Evolutionary conservation across 2,888 invertebrate species (phyloP), one percentile per base, ranked within the genome.

Genomic region (Sarcophaga caerulescens): DNA sequence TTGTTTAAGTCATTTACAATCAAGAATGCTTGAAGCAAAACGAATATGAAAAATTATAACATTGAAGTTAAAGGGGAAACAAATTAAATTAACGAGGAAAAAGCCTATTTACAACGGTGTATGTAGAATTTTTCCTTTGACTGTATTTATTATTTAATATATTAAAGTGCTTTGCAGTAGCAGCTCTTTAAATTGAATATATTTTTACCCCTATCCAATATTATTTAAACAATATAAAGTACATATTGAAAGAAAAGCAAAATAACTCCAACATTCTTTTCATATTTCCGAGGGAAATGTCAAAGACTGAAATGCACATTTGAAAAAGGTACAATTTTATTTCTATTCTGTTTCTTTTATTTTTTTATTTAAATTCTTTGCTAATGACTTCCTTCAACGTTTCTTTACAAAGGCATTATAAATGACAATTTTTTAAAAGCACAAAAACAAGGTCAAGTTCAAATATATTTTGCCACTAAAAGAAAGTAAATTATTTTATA

Each of bases 361-460:
- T 35, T 35, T 52, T 17, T 52, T 52, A 52, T 52, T 25, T 4
- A 25, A 71, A 57, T 71, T 59, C 59, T 71, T 71, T 71, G 12
- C 57, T 71, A 57, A 71, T 71, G 70, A 59, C 70, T 71, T 57
- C 70, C 70, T 35, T 25, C 12, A 19, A 69, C n/a, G 10, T 44
- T 66, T 69, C 47, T 25, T 70, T 57, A 57, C 0, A 47, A 52
- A 52, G 10, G 63, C n/a, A 75, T 47, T 65, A 12, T 75, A 65
- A 65, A 69, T 52, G 52, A 17, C 52, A 52, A 10, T 35, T 35
- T 35, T 35, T 35, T 35, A 0, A 52, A 17, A 4, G 2, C 12
- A 6, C 5, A 75, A 44, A 63, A 52, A 65, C 75, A 75, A 75
- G 65, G 65, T 75, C 75, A 75, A 75, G 65, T 66, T 75, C 21